Evolutionary conservation across 2,113 vertebrate genomes (phyloP).

Genomic region (Corvus hawaiiensis): DNA sequence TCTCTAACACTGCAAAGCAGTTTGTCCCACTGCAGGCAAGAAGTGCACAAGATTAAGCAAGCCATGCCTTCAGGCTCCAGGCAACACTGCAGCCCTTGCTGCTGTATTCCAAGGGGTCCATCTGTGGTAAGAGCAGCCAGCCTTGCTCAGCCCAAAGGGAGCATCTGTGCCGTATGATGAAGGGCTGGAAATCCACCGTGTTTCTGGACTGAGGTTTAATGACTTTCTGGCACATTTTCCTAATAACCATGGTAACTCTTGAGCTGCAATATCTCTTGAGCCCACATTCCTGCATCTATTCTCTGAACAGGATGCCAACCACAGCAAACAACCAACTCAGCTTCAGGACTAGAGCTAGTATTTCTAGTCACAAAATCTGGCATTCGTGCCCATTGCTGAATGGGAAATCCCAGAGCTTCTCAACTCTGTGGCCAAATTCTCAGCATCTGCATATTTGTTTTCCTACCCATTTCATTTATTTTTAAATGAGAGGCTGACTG

Average conservation of each 20-base stretch:
- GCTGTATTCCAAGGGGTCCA: neutral
- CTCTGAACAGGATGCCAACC: conserved; percentile 11
- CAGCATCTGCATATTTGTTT: conserved; percentile 42
- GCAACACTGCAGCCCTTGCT: neutral
- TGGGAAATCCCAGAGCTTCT: conserved; percentile 41
- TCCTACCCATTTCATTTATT: conserved; percentile 52
- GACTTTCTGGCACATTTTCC: conserved; percentile 36
- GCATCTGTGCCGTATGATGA: neutral
- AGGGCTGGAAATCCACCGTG: neutral
- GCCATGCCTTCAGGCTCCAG: neutral
- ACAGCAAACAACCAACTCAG: neutral
- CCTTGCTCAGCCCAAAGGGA: conserved; percentile 1
- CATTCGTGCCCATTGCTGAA: neutral
- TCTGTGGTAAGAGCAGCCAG: neutral
- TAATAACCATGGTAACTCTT: conserved; percentile 52
- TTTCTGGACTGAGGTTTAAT: conserved; percentile 29
- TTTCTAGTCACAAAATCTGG: neutral
- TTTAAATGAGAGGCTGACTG: conserved; percentile 34
- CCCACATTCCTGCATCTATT: conserved; percentile 3
- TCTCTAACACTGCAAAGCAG: neutral
- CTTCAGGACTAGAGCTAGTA: conserved; percentile 5
- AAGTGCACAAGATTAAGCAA: neutral
- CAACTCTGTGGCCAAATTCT: neutral
- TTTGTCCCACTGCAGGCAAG: neutral
- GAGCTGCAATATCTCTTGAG: conserved; percentile 13